Conservation (phyloP, 2,113 vertebrate genomes). For the Arizona elegans region DNA sequence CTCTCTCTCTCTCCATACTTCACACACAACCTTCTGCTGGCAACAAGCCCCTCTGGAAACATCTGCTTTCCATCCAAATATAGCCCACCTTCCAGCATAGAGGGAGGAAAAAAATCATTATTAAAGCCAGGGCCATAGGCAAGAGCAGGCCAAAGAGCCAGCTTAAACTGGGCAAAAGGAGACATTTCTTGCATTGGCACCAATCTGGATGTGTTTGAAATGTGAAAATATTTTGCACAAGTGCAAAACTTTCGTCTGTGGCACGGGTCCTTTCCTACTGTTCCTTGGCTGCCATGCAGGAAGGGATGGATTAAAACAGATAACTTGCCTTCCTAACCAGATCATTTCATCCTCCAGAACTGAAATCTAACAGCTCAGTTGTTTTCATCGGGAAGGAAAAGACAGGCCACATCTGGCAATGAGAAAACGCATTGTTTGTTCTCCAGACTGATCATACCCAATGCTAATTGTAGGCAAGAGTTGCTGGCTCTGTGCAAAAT, state of each 20-base stretch:
- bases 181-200: neutral
- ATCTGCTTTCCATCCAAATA: neutral
- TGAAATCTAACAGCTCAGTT: neutral
- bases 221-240: neutral
- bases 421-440: neutral
- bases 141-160: neutral
- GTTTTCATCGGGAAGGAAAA: neutral
- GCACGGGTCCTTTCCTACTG: neutral
- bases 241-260: neutral
- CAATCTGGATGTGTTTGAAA: neutral
- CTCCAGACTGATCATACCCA: neutral
- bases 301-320: neutral
- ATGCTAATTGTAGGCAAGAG: neutral
- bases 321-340: neutral
- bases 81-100: neutral
- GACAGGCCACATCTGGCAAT: neutral
- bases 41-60: neutral
- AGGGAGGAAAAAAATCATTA: neutral
- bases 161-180: neutral
- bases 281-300: neutral
- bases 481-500: neutral
- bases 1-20: neutral
- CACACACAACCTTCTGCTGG: neutral
- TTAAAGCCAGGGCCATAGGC: neutral
- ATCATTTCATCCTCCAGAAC: neutral